Base-by-base conservation (phyloP, 2,888 invertebrate genomes). In the Limenitis arthemis region DNA sequence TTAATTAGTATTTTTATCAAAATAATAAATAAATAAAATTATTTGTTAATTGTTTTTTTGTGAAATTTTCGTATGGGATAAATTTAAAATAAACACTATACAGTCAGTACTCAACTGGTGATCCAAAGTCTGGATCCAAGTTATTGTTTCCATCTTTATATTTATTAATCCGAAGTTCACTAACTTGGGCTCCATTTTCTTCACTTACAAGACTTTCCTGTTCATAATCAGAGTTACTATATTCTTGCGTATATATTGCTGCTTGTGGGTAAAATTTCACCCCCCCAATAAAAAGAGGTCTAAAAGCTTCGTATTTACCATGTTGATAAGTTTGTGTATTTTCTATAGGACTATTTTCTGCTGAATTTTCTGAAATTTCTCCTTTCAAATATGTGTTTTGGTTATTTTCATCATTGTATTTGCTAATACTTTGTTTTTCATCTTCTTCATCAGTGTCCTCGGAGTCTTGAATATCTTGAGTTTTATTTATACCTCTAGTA, bases 131-230 rank as follows among this genome's bases (percentile, higher is more conserved):
- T 4, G 60, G 54, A 52, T 82, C 77, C 44, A 71, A 63, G 58
- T 77, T 71, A 53, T 77, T 79, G 62, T 78, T 79, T 1, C 65
- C 62, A 56, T 77, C 77, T 54, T 63, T 75, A 54, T 68, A 69
- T 49, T 67, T 70, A 11, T 51, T 39, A 9, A 34, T 56, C n/a
- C 12, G 38, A 36, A 12, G 40, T 8, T 55, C 52, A 33, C 46
- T 47, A 7, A 11, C 9, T n/a, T 49, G n/a, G 4, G 41, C 52
- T 36, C 47, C 37, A 12, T 44, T 46, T 6, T 50, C 55, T n/a
- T 51, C 50, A 28, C 33, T 40, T 2, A 34, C 30, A 44, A 56
- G 51, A 41, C 44, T 53, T 39, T 47, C 53, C 37, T 49, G 49
- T 11, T 59, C 54, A 37, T 55, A 52, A n/a, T 50, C 28, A 5